Evolutionary conservation across 2,113 vertebrate genomes (phyloP).

Genomic region (Silurus asotus): DNA sequence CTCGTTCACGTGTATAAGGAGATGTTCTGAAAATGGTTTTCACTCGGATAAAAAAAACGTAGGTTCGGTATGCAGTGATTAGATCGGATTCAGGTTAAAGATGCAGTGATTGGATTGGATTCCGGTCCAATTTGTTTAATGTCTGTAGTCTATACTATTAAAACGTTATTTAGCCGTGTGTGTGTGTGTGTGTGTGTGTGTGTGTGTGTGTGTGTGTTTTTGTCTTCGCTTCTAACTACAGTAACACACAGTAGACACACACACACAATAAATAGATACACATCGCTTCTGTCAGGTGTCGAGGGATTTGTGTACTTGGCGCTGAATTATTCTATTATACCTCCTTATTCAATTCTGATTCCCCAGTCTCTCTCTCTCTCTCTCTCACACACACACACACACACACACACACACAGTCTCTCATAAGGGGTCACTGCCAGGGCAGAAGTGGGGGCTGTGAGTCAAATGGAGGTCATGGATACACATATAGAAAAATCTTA

Average conservation of each 20-base stretch:
- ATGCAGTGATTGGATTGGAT: not conserved
- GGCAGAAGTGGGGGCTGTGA: constrained; percentile 65
- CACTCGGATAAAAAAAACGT: too few species aligned
- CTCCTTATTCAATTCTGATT: constrained; percentile 68
- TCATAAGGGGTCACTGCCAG: constrained; percentile 75
- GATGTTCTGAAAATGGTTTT: too few species aligned
- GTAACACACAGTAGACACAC: not conserved
- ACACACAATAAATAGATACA: constrained; percentile 67
- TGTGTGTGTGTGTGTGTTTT: not conserved
- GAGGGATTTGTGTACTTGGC: constrained; percentile 67
- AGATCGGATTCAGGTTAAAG: too few species aligned
- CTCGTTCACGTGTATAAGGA: too few species aligned
- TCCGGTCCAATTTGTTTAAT: not conserved
- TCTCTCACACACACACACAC: not conserved
- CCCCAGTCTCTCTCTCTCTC: constrained; percentile 50
- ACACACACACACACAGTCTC: constrained; percentile 15
- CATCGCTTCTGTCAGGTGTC: constrained; percentile 65
- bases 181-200: too few species aligned
- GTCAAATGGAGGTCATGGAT: constrained; percentile 76
- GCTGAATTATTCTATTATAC: constrained; percentile 62
- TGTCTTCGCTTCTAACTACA: not conserved
- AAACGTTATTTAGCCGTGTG: not conserved
- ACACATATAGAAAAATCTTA: constrained; percentile 73
- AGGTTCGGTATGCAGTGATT: too few species aligned
- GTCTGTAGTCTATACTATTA: not conserved